Percentiles rank a stretch among this genome's conserved stretches.
phyloP scores from a whole-genome alignment of 2,888 invertebrate genomes.

The Apotomis turbidana region DNA sequence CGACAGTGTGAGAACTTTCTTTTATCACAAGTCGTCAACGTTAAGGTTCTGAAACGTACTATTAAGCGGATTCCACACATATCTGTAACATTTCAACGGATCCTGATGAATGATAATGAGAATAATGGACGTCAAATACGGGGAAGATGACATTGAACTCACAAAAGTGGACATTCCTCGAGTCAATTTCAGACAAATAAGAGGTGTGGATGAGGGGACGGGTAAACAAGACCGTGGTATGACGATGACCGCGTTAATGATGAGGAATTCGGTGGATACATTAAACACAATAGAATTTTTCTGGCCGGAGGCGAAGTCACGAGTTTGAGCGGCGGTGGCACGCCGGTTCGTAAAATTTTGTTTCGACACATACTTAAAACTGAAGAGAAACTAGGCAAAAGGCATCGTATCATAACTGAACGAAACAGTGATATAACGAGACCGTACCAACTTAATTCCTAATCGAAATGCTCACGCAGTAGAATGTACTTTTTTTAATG shows the following conservation, averaged over 20 bases:
- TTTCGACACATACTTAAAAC: constrained; percentile 58
- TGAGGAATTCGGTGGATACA: constrained; percentile 76
- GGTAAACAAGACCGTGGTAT: constrained; percentile 63
- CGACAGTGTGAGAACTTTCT: constrained; percentile 29
- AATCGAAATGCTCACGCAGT: constrained; percentile 60
- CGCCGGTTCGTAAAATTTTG: constrained; percentile 62
- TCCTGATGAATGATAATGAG: constrained; percentile 63
- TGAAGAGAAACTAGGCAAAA: neutral
- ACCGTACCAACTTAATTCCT: neutral
- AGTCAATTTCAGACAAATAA: constrained; percentile 51
- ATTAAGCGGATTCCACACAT: constrained; percentile 65
- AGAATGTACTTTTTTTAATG: constrained; percentile 46
- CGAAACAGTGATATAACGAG: neutral
- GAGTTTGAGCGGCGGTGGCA: constrained; percentile 61
- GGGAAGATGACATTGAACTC: constrained; percentile 59
- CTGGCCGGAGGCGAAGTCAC: constrained; percentile 74
- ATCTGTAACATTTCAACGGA: constrained; percentile 59
- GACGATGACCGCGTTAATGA: constrained; percentile 72
- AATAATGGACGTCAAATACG: constrained; percentile 66
- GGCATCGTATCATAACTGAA: neutral
- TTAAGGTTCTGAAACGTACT: constrained; percentile 37
- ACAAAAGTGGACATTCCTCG: constrained; percentile 52
- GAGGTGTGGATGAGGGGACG: constrained; percentile 60
- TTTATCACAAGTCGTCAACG: constrained; percentile 26
- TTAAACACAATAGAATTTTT: constrained; percentile 82